Conservation (phyloP, 2,888 invertebrate species). For the Mythimna ferrago region DNA sequence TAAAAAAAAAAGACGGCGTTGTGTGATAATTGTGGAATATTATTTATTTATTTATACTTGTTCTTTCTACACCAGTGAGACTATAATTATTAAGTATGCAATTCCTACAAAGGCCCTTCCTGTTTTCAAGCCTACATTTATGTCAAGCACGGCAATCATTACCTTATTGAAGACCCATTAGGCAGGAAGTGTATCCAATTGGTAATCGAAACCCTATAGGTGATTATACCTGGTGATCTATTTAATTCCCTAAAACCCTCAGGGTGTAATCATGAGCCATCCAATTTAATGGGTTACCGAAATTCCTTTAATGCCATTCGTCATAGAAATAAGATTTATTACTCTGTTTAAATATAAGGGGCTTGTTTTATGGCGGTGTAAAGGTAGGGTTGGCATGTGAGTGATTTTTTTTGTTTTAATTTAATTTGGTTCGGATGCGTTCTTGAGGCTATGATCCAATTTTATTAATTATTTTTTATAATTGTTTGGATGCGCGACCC, state of each 20-base stretch:
- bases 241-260: slow-evolving; percentile 64
- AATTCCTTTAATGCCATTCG: slow-evolving; percentile 73
- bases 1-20: no score
- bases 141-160: slow-evolving; percentile 17
- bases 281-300: slow-evolving; percentile 66
- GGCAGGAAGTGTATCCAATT: slow-evolving; percentile 78
- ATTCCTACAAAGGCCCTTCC: slow-evolving; percentile 9
- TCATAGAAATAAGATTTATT: slow-evolving; percentile 77
- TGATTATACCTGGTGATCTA: slow-evolving; percentile 61
- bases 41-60: no score
- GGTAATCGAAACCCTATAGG: slow-evolving; percentile 67
- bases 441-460: background rate
- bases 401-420: slow-evolving; percentile 25
- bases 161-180: slow-evolving; percentile 46
- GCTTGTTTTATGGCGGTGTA: slow-evolving; percentile 69
- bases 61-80: background rate
- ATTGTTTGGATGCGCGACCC: no score
- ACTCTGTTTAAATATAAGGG: slow-evolving; percentile 68
- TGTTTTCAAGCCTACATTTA: slow-evolving; percentile 25
- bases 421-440: slow-evolving; percentile 1
- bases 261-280: slow-evolving; percentile 64
- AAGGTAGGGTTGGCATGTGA: slow-evolving; percentile 33
- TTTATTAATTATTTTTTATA: background rate
- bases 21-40: no score
- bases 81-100: slow-evolving; percentile 1